Base-by-base conservation (phyloP, 1,140 invertebrate genomes). In the Himalopsyche phryganea region DNA sequence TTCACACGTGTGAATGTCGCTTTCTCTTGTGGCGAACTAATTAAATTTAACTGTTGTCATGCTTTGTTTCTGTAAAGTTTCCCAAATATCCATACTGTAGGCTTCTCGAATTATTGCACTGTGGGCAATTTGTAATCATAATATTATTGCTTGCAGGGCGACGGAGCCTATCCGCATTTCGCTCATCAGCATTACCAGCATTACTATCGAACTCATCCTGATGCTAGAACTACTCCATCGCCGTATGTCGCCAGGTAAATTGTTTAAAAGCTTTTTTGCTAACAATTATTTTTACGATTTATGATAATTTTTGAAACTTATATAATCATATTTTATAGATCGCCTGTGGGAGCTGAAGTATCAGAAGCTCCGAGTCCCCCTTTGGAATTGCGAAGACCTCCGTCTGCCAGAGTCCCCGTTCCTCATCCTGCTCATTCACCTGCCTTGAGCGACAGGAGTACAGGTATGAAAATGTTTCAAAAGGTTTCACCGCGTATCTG, bases 101-200 rank as follows among this genome's bases (percentile, higher is more conserved):
- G n/a, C n/a, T n/a, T n/a, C n/a, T n/a, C n/a, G n/a, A n/a, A n/a
- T n/a, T n/a, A n/a, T n/a, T n/a, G n/a, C n/a, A n/a, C n/a, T n/a
- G n/a, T n/a, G n/a, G n/a, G n/a, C n/a, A n/a, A n/a, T n/a, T n/a
- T n/a, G n/a, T n/a, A n/a, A n/a, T n/a, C n/a, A n/a, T n/a, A n/a
- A n/a, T n/a, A n/a, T 28, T 36, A 13, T 40, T 4, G 60, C 58
- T 66, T 71, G 2, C 73, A 90, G 87, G 84, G 85, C 58, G 88
- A 90, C 63, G 73, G 77, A 14, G 83, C 87, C 68, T 85, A 86
- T 66, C 79, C 81, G 4, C 82, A 85, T 63, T 80, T 84, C 45
- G 71, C 84, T 11, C 86, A 88, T 60, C 83, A 86, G 65, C 85
- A 87, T 65, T 90, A 90, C 65, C 86, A 90, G 65, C 86, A 89